Evolutionary conservation across 2,888 invertebrate genomes (phyloP).

Genomic region (Pecten maximus): DNA sequence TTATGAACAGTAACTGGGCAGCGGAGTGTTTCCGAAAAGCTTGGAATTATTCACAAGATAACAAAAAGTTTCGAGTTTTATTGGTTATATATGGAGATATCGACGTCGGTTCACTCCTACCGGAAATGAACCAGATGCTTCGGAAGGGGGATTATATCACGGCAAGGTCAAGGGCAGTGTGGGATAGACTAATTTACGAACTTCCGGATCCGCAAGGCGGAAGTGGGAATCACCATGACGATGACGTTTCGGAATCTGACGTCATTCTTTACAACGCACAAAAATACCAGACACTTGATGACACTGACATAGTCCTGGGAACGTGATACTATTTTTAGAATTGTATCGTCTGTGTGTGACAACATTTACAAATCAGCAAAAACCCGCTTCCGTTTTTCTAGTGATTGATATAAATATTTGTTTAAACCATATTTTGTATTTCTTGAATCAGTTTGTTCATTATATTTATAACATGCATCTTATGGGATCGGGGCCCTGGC

Average conservation of each 20-base stretch:
- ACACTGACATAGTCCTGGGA: neutral
- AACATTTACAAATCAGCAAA: too few relatives aligned
- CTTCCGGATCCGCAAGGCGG: slow-evolving; percentile 58
- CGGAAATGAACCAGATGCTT: slow-evolving; percentile 59
- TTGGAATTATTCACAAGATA: slow-evolving; percentile 42
- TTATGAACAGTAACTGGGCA: slow-evolving; percentile 58
- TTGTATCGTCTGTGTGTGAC: too few relatives aligned
- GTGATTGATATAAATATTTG: too few relatives aligned
- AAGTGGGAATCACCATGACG: slow-evolving; percentile 37
- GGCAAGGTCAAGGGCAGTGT: slow-evolving; percentile 62
- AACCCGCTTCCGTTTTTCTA: too few relatives aligned
- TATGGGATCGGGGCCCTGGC: too few relatives aligned
- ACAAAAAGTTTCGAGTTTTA: slow-evolving; percentile 57
- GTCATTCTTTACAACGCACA: slow-evolving; percentile 62
- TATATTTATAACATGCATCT: too few relatives aligned
- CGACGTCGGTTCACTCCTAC: slow-evolving; percentile 60
- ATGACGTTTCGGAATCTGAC: slow-evolving; percentile 58
- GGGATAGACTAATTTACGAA: slow-evolving; percentile 65
- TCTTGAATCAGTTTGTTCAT: too few relatives aligned
- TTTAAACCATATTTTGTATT: too few relatives aligned
- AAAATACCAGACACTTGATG: neutral
- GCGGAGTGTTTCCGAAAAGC: slow-evolving; percentile 56
- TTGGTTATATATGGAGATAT: slow-evolving; percentile 62
- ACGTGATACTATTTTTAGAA: slow-evolving; percentile 1
- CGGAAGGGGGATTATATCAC: slow-evolving; percentile 66